Evolutionary conservation across 2,888 invertebrate species (phyloP).

Genomic region (Epinotia ramella): DNA sequence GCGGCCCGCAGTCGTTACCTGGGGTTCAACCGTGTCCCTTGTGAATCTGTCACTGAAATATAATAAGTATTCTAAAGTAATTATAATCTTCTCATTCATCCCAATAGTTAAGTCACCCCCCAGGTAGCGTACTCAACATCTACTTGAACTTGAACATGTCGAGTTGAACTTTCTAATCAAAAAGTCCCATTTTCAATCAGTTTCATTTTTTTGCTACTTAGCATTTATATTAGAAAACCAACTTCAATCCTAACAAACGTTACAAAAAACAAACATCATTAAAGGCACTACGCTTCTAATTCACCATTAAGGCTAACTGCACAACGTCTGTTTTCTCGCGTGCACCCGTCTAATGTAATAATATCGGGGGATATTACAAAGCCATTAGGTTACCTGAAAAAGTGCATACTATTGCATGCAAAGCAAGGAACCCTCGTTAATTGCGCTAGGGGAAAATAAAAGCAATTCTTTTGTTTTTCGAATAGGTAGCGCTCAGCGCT

Average conservation of each 20-base stretch:
- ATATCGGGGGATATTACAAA: slow-evolving; percentile 67
- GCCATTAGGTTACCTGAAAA: slow-evolving; percentile 62
- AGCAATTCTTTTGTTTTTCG: slow-evolving; percentile 34
- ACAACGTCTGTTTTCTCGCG: slow-evolving; percentile 56
- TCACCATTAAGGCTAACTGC: slow-evolving; percentile 58
- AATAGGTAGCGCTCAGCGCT: slow-evolving; percentile 33
- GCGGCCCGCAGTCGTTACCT: no score
- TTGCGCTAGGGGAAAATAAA: slow-evolving; percentile 29
- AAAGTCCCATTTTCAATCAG: not conserved
- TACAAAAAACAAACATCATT: slow-evolving; percentile 49
- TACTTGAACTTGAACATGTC: no score
- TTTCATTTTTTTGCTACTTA: not conserved
- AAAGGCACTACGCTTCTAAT: slow-evolving; percentile 45
- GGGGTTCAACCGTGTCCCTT: no score
- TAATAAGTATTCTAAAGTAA: no score
- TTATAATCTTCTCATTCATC: no score
- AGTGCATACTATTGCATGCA: slow-evolving; percentile 51
- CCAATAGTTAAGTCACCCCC: no score
- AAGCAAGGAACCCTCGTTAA: slow-evolving; percentile 43
- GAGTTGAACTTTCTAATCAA: no score
- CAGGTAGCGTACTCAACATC: no score
- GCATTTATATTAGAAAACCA: not conserved
- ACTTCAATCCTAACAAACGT: no score
- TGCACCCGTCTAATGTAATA: slow-evolving; percentile 63
- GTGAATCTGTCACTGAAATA: no score